Base-by-base conservation (phyloP, 2,797 vertebrate genomes). In the Chloroceryle inda region DNA sequence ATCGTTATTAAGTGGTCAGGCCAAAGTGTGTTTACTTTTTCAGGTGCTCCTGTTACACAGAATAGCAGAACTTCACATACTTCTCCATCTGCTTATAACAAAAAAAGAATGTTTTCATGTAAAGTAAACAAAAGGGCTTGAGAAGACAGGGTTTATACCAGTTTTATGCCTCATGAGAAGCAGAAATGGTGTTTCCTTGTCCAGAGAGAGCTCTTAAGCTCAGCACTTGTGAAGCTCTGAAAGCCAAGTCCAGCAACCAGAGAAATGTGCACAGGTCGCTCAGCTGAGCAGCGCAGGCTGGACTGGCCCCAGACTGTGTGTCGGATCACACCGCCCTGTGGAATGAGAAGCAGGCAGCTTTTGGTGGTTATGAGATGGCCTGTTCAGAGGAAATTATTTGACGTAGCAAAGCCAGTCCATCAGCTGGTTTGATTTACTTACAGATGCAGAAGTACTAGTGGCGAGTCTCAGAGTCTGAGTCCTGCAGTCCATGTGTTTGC, bases 241-340 rank as follows among this genome's bases (percentile, higher is more conserved):
- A 33, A 67, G 22, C 50, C 3, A 85, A 71, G 62, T 64, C 44
- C 33, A 47, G 72, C 19, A 27, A 26, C 14, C 21, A 17, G 31
- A 31, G 23, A 44, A 71, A 37, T 5, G 10, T 37, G 5, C 22
- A 8, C 1, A 55, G 29, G 22, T 42, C 37, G 52, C 76, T 17
- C 27, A 45, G 42, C 8, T 42, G 59, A n/a, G 6, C 61, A 61
- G 12, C 4, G 9, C 10, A 5, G 53, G 42, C 37, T 56, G 69
- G 42, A 17, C 4, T n/a, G 59, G 37, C 24, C 53, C 35, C 53
- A 22, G 13, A 26, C 22, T 1, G 9, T 29, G 7, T 37, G 56
- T 49, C 24, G 31, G 27, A 63, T 33, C 26, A 22, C 19, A 22
- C 22, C 1, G 1, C 17, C 52, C 31, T 1, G 1, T 40, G 38